A percentile compares a stretch with the other conserved stretches of the same genome.
Evolutionary conservation across 2,113 vertebrate genomes (phyloP).

Genomic region (Corvus hawaiiensis): DNA sequence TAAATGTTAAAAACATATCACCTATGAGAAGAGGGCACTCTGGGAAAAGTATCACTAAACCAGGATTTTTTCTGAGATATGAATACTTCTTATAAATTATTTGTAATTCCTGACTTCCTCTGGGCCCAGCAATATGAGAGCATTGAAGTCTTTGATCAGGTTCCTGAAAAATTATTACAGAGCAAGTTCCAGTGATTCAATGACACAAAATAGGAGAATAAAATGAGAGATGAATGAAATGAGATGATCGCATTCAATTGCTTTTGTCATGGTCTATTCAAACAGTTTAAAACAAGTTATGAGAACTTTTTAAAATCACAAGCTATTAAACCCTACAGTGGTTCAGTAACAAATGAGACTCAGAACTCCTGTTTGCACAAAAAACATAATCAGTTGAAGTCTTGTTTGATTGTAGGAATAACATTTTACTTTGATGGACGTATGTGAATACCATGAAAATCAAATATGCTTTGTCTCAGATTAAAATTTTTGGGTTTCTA

Average conservation of each 20-base stretch:
- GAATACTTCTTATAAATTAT: neutral
- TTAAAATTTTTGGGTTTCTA: neutral
- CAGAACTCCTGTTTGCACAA: neutral
- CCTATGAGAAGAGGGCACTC: neutral
- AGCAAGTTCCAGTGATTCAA: neutral
- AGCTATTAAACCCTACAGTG: neutral
- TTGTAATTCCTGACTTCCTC: neutral
- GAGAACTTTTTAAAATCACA: neutral
- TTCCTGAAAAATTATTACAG: neutral
- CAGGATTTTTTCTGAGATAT: neutral
- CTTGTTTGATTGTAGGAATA: neutral
- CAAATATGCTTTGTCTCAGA: neutral
- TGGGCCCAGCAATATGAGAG: neutral
- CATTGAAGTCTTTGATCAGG: neutral
- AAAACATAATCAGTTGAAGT: neutral
- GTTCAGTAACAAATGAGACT: neutral
- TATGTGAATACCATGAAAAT: neutral
- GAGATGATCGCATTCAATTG: neutral
- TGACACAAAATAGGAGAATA: neutral
- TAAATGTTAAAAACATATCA: neutral
- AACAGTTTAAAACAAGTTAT: neutral
- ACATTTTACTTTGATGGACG: neutral
- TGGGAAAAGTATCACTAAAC: neutral
- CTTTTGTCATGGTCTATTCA: neutral
- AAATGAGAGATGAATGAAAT: neutral